Base-by-base conservation (phyloP, 2,888 invertebrate species). In the Habroteleia sp. region DNA sequence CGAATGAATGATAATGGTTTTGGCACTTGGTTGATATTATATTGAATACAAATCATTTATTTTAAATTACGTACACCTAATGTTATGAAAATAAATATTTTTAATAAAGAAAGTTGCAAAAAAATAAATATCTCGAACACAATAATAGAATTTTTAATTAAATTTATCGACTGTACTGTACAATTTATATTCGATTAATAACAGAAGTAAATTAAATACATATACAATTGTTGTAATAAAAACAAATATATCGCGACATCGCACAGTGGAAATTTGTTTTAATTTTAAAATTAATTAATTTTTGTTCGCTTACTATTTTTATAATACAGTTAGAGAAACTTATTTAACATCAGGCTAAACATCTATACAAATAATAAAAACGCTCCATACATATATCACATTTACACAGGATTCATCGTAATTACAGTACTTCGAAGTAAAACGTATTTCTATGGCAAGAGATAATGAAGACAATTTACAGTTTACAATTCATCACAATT, bases 361-460 rank as follows among this genome's bases (percentile, higher is more conserved):
- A 27, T 48, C 33, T 23, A 1, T 14, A 27, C n/a, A 25, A 42
- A 25, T 23, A 11, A 41, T 3, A 41, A 20, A 39, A 8, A 41
- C 25, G 25, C 41, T 16, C n/a, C 6, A 4, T 11, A 6, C 6
- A 7, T 11, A 6, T 8, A 41, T 31, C 50, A 50, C 62, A 63
- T 50, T 63, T 10, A 63, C 25, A 31, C 39, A 11, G 4, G n/a
- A 14, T 16, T 14, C 17, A 17, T 41, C 6, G 17, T 20, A 35
- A 35, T 33, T 50, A 17, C 16, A 14, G 1, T 35, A n/a, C 35
- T 8, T 10, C n/a, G 23, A 23, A 11, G 35, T 11, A 20, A 10
- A 41, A 17, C 14, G 14, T 33, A 25, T 17, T 68, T 41, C 5
- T 27, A 60, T 69, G 71, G 71, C 71, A 71, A n/a, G n/a, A 71